Base-by-base conservation (phyloP, 2,797 vertebrate species). In the Scarus forsteni region DNA sequence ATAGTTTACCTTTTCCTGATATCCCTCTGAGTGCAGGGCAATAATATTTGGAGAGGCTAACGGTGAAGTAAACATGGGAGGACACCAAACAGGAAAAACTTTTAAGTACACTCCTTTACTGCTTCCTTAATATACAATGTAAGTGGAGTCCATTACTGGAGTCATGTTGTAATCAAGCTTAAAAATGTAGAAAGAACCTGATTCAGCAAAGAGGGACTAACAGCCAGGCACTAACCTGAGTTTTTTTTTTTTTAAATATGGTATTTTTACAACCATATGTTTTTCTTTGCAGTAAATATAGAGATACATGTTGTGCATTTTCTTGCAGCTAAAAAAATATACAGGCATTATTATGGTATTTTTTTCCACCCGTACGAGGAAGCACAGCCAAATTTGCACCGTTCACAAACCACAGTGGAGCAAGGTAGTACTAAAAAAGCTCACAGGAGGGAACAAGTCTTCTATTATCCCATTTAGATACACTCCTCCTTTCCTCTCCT, bases 11-110 rank as follows among this genome's bases (percentile, higher is more conserved):
- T 48, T 66, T 40, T 50, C 19, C 55, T 52, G 53, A 78, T 80
- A 85, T 82, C 57, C 65, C 69, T 80, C 61, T 60, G 43, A 79
- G 49, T 57, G 70, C 7, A 14, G 43, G 75, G 71, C 60, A 81
- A 80, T 79, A 83, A 86, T 84, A 85, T 78, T 70, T 87, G 57
- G 34, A 85, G 69, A 72, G 62, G 73, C 73, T 80, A 57, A 59
- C 49, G 40, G 58, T 68, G 46, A 79, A 85, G 75, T 68, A 72
- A 74, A 66, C 57, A 68, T 39, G 3, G 52, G 63, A 76, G 68
- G 69, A 76, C 80, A 81, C 74, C 63, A 60, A 64, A 78, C 71
- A 64, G 62, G 73, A 57, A 85, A 70, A 12, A 43, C 48, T 67
- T 51, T 80, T 62, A 48, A 78, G 63, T 19, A n/a, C 80, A 72